Evolutionary conservation across 2,888 invertebrate species (phyloP).

Genomic region (Melieria picta): DNA sequence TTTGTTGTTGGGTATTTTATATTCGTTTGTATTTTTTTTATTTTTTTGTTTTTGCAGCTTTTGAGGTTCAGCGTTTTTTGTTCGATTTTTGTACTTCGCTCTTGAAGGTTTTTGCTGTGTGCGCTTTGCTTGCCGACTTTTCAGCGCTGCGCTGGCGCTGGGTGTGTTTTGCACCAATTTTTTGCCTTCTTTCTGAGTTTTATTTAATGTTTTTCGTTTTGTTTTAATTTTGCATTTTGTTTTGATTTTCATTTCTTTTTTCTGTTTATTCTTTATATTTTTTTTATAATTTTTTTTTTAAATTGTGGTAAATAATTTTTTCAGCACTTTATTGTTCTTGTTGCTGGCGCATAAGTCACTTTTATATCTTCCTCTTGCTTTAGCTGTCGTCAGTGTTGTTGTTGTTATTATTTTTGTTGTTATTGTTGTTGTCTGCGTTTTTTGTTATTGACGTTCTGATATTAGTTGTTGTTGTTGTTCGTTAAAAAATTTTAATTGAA

Average conservation of each 20-base stretch:
- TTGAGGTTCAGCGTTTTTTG: conserved; percentile 24
- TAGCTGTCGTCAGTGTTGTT: conserved; percentile 12
- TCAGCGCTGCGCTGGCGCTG: not conserved
- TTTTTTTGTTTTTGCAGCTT: conserved; percentile 14
- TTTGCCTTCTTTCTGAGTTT: conserved; percentile 1
- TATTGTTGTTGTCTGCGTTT: not conserved
- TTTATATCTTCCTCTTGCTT: conserved; percentile 25
- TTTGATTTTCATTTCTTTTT: not conserved
- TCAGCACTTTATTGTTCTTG: conserved; percentile 19
- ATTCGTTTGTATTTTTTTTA: conserved; percentile 19
- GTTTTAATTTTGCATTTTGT: conserved; percentile 18
- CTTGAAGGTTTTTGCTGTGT: conserved; percentile 2
- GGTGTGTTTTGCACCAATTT: conserved; percentile 20
- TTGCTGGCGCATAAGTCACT: conserved; percentile 8
- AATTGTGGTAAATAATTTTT: conserved; percentile 2
- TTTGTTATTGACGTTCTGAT: not conserved
- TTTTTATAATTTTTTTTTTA: conserved; percentile 9
- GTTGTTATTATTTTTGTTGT: not conserved
- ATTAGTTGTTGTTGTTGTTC: conserved; percentile 26
- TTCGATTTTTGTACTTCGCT: conserved; percentile 3
- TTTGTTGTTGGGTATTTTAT: conserved; percentile 16
- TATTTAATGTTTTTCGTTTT: not conserved
- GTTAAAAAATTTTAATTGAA: conserved; percentile 59
- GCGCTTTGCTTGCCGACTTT: conserved; percentile 20
- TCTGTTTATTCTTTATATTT: not conserved